These are phyloP conservation scores for Bos taurus DNA, from an alignment of 2,113 vertebrate species.

Conservation along the genomic window ARS-UCD2.0 NC_037357.1:46031001-46031500, in stretches of 20 bases:
- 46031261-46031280: conserved; percentile 17
- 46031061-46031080: conserved; percentile 21
- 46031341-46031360: neutral
- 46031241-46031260: conserved; percentile 21
- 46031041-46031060: conserved; percentile 46
- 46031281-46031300: conserved; percentile 36
- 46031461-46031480: neutral
- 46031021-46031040: conserved; percentile 47
- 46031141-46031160: neutral
- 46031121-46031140: conserved; percentile 25
- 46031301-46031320: neutral
- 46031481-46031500: neutral
- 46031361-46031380: neutral
- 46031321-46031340: neutral
- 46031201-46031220: conserved; percentile 23
- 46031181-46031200: conserved; percentile 38
- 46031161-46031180: neutral
- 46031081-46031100: conserved; percentile 43
- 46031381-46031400: neutral
- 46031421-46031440: conserved; percentile 21
- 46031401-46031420: conserved; percentile 4
- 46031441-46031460: conserved; percentile 4
- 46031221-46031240: conserved; percentile 9
- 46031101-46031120: conserved; percentile 47
- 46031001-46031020: conserved; percentile 67